These are phyloP conservation scores for Amphibalanus amphitrite DNA, from an alignment of 1,140 invertebrate species.

Conservation along the genomic window DNA sequence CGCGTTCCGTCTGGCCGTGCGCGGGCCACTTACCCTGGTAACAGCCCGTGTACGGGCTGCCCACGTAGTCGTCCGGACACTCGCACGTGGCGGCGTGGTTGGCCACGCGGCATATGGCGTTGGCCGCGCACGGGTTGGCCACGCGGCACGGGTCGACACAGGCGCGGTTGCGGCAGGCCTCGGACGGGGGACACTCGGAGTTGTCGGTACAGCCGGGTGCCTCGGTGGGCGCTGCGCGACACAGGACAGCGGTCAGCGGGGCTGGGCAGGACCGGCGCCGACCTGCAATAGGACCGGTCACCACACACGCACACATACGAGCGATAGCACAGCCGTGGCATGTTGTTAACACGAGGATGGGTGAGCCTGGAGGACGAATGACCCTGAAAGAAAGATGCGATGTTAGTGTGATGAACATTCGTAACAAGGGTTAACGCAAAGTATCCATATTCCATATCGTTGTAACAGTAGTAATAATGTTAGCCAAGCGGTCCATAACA, in stretches of 20 bases:
- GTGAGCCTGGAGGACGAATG: no score
- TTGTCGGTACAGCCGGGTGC: conserved; percentile 47
- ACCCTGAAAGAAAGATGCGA: no score
- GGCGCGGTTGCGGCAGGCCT: conserved; percentile 49
- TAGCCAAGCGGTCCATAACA: no score
- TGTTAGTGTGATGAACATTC: no score
- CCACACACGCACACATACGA: no score
- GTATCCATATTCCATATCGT: no score
- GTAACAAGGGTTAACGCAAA: no score
- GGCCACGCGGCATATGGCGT: conserved; percentile 51
- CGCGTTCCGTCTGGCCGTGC: no score
- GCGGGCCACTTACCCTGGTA: conserved; percentile 17
- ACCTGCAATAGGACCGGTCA: conserved; percentile 53
- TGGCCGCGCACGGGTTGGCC: conserved; percentile 52
- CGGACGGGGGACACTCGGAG: conserved; percentile 47
- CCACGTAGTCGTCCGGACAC: conserved; percentile 23
- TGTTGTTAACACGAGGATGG: no score
- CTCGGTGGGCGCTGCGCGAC: conserved; percentile 21
- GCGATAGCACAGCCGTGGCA: no score
- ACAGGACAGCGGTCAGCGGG: conserved; percentile 8
- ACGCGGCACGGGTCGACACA: conserved; percentile 57
- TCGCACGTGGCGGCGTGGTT: conserved; percentile 22
- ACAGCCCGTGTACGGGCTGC: conserved; percentile 23
- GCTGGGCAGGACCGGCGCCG: conserved; percentile 36
- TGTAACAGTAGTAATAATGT: no score